Evolutionary conservation across 1,140 invertebrate genomes (phyloP).

Genomic region (Euwallacea similis): DNA sequence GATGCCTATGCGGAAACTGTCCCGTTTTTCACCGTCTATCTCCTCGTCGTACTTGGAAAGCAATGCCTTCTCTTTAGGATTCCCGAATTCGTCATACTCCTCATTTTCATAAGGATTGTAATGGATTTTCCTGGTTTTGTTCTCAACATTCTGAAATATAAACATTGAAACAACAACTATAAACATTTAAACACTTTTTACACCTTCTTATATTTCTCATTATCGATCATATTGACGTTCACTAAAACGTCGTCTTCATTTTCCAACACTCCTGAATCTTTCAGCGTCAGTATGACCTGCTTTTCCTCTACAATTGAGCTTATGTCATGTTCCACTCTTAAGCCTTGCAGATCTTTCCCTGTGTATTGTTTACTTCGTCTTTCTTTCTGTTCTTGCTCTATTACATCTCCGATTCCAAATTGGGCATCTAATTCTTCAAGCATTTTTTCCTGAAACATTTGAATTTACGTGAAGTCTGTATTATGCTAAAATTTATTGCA

Average conservation of each 20-base stretch:
- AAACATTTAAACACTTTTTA: slow-evolving; percentile 9
- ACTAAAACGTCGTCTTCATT: slow-evolving; percentile 88
- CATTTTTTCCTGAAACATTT: slow-evolving; percentile 74
- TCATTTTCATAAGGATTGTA: slow-evolving; percentile 88
- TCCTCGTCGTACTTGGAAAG: slow-evolving; percentile 97
- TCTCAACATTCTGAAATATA: slow-evolving; percentile 71
- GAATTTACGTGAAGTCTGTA: not conserved
- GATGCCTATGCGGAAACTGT: slow-evolving; percentile 80
- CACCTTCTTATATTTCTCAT: slow-evolving; percentile 86
- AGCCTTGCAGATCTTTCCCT: slow-evolving; percentile 73
- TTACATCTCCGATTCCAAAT: slow-evolving; percentile 85
- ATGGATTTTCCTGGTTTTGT: slow-evolving; percentile 79
- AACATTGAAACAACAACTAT: slow-evolving; percentile 5
- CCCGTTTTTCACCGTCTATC: slow-evolving; percentile 77
- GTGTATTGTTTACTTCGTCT: slow-evolving; percentile 67
- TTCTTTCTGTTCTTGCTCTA: slow-evolving; percentile 75
- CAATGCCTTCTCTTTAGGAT: slow-evolving; percentile 68
- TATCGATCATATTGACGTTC: slow-evolving; percentile 95
- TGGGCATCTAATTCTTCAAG: slow-evolving; percentile 94
- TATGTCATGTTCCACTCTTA: slow-evolving; percentile 86
- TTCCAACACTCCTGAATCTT: slow-evolving; percentile 90
- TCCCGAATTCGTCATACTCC: slow-evolving; percentile 80
- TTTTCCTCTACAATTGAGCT: slow-evolving; percentile 81
- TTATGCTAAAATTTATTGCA: slow-evolving; percentile 34
- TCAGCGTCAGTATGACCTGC: slow-evolving; percentile 87